Evolutionary conservation across 2,113 vertebrate species (phyloP).

Genomic region (Brachirus orientalis): DNA sequence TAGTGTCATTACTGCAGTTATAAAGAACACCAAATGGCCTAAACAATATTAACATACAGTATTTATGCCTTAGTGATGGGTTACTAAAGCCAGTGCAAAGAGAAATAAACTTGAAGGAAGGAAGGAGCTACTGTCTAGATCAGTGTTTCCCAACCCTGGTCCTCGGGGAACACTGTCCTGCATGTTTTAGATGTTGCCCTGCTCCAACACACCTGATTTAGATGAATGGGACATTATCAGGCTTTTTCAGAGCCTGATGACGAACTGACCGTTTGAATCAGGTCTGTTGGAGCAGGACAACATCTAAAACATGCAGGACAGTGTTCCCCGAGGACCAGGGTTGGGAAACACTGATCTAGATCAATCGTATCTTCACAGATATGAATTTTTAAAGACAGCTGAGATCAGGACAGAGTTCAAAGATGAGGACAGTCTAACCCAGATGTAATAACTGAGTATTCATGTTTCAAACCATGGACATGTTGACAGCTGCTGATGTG

Average conservation of each 20-base stretch:
- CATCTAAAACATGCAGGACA: too few species aligned
- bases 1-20: neutral
- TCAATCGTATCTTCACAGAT: neutral
- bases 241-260: too few species aligned
- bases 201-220: neutral
- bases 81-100: neutral
- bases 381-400: neutral
- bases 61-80: neutral
- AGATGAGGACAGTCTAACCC: neutral
- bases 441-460: neutral
- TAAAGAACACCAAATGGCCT: neutral
- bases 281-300: too few species aligned
- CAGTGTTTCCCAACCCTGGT: too few species aligned
- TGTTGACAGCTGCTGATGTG: neutral
- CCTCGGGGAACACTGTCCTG: too few species aligned
- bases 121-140: too few species aligned
- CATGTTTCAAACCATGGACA: neutral
- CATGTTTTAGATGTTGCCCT: too few species aligned
- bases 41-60: neutral
- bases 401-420: neutral
- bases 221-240: too few species aligned
- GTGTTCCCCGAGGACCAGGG: too few species aligned
- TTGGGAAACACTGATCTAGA: too few species aligned
- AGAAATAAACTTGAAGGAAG: neutral
- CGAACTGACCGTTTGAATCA: too few species aligned